Conservation (phyloP, 2,888 invertebrate species). For the Gymnoscelis rufifasciata region DNA sequence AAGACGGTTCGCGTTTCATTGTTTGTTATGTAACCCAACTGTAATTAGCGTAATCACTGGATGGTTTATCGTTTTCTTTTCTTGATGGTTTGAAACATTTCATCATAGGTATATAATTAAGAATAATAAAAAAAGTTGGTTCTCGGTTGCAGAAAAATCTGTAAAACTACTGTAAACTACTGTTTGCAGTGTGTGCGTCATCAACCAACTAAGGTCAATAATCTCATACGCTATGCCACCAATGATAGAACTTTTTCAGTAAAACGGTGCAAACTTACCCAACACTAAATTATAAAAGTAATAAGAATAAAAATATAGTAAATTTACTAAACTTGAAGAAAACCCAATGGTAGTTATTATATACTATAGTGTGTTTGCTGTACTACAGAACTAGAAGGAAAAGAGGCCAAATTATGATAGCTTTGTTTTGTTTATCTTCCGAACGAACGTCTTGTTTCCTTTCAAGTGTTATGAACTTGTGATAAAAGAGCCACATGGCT, state of each 20-base stretch:
- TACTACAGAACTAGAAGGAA: slow-evolving; percentile 21
- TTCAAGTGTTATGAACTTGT: slow-evolving; percentile 44
- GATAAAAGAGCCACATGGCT: slow-evolving; percentile 62
- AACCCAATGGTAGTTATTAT: slow-evolving; percentile 9
- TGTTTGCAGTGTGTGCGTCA: slow-evolving; percentile 19
- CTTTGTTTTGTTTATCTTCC: slow-evolving; percentile 38
- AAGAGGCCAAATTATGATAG: slow-evolving; percentile 29
- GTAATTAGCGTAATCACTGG: slow-evolving; percentile 34
- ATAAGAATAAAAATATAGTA: too few species aligned
- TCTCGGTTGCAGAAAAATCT: slow-evolving; percentile 8
- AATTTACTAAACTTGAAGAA: slow-evolving; percentile 5
- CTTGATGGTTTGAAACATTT: slow-evolving; percentile 28
- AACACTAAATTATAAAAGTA: too few species aligned
- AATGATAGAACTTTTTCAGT: slow-evolving; percentile 7
- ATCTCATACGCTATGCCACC: slow-evolving; percentile 29
- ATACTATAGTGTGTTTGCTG: too few species aligned
- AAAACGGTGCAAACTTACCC: not conserved
- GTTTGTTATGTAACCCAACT: slow-evolving; percentile 33
- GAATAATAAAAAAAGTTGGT: slow-evolving; percentile 3
- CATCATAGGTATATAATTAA: slow-evolving; percentile 27
- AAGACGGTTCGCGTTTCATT: slow-evolving; percentile 18
- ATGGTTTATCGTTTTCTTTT: slow-evolving; percentile 34
- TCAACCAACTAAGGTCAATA: slow-evolving; percentile 27
- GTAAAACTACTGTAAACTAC: slow-evolving; percentile 24
- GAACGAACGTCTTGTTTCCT: slow-evolving; percentile 35